These are phyloP conservation scores for Aerospiza tachiro DNA, from an alignment of 2,797 vertebrate species.

Conservation along the genomic window DNA sequence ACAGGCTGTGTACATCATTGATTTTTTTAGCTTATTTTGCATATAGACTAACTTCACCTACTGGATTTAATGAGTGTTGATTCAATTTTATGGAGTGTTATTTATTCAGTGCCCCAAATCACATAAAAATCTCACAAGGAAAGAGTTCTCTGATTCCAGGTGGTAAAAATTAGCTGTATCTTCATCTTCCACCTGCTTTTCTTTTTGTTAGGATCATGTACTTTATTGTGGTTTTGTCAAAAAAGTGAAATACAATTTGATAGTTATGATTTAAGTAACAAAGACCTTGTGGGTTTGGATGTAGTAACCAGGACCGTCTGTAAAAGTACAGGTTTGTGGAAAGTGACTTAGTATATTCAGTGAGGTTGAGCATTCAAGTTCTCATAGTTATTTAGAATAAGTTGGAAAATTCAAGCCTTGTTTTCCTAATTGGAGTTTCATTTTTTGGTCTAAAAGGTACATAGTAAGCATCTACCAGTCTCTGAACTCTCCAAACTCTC, in stretches of 20 bases:
- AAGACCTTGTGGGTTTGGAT: neutral
- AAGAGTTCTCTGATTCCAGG: constrained; percentile 2
- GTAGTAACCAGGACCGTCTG: neutral
- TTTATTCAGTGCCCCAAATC: constrained; percentile 31
- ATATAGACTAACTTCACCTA: constrained; percentile 33
- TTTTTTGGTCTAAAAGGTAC: neutral
- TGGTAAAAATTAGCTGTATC: neutral
- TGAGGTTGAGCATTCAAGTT: neutral
- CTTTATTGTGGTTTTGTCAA: constrained; percentile 12
- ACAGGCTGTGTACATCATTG: neutral
- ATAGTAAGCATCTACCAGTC: neutral
- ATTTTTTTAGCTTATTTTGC: constrained; percentile 26
- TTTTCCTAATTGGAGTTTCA: neutral
- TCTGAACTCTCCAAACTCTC: neutral
- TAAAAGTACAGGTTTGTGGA: neutral
- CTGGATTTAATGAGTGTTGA: constrained; percentile 40
- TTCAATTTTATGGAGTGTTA: constrained; percentile 38
- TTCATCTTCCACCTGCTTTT: constrained; percentile 16
- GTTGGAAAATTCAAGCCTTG: neutral
- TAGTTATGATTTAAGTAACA: neutral
- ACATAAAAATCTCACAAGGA: constrained; percentile 17
- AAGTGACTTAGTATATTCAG: neutral
- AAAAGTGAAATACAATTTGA: neutral
- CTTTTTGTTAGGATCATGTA: neutral
- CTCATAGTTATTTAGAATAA: neutral